Evolutionary conservation across 2,113 vertebrate genomes (phyloP).

Genomic region (Phylloscopus trochiloides): DNA sequence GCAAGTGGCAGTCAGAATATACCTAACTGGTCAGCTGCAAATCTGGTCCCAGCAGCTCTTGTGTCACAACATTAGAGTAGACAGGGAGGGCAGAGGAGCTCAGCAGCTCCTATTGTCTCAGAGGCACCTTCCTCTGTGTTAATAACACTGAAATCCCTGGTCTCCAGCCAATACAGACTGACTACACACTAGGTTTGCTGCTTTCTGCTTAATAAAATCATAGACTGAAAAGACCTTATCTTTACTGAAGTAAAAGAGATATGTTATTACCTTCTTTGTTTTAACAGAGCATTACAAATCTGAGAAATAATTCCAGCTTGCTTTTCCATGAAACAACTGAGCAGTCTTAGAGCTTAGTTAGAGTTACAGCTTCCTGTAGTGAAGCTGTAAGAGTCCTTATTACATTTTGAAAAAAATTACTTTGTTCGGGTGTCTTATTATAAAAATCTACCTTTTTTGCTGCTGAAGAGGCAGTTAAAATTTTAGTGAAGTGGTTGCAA

Average conservation of each 20-base stretch:
- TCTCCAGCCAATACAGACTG: not conserved
- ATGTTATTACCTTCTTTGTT: not conserved
- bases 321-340: not conserved
- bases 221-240: not conserved
- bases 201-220: not conserved
- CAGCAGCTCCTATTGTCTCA: not conserved
- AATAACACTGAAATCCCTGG: not conserved
- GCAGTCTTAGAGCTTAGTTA: not conserved
- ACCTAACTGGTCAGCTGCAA: not conserved
- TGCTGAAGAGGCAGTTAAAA: not conserved
- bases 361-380: not conserved
- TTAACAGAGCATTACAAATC: not conserved
- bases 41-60: not conserved
- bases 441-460: not conserved
- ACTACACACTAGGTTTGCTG: not conserved
- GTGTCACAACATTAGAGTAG: fast-evolving
- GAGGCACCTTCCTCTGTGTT: not conserved
- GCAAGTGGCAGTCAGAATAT: not conserved
- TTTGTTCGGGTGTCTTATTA: not conserved
- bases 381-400: not conserved
- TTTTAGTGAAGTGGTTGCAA: not conserved
- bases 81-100: not conserved
- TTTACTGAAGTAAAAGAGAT: not conserved
- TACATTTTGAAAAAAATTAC: not conserved
- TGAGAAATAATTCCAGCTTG: not conserved